phyloP scores from a whole-genome alignment of 2,113 vertebrate genomes.

The Pipra filicauda region DNA sequence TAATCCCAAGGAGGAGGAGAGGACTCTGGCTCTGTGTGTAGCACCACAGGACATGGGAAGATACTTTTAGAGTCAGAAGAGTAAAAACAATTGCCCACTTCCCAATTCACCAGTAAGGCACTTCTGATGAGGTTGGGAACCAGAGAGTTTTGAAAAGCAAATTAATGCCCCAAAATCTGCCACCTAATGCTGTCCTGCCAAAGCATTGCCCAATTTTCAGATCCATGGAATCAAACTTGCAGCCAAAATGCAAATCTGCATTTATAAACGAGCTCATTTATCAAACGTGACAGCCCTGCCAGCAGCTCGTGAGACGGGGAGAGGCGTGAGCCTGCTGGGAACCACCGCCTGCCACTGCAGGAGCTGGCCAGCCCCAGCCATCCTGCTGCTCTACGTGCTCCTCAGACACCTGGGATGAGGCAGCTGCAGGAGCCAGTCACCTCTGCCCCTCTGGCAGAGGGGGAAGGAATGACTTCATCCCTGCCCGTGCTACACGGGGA shows the following conservation, averaged over 20 bases:
- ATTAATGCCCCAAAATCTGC: background rate
- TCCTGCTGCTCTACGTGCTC: background rate
- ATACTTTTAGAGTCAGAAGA: background rate
- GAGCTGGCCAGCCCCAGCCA: background rate
- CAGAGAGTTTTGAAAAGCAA: background rate
- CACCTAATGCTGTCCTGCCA: background rate
- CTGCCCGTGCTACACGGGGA: rapidly evolving
- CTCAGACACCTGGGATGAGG: background rate
- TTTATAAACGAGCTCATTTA: background rate
- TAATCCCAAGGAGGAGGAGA: background rate
- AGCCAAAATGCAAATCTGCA: background rate
- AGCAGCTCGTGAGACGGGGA: background rate
- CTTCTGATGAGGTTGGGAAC: background rate
- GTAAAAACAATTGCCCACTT: background rate
- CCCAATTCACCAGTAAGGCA: background rate
- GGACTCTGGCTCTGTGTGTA: rapidly evolving
- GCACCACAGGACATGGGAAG: background rate
- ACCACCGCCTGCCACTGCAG: background rate
- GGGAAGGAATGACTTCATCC: background rate
- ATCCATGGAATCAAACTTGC: background rate
- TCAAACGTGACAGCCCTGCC: background rate
- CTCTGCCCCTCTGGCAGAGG: background rate
- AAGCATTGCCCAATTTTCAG: background rate
- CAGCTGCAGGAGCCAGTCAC: background rate
- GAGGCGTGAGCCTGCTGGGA: background rate